These are phyloP conservation scores for Drosophila nebulosa DNA, from an alignment of 1,140 invertebrate genomes.

Conservation along the genomic window DNA sequence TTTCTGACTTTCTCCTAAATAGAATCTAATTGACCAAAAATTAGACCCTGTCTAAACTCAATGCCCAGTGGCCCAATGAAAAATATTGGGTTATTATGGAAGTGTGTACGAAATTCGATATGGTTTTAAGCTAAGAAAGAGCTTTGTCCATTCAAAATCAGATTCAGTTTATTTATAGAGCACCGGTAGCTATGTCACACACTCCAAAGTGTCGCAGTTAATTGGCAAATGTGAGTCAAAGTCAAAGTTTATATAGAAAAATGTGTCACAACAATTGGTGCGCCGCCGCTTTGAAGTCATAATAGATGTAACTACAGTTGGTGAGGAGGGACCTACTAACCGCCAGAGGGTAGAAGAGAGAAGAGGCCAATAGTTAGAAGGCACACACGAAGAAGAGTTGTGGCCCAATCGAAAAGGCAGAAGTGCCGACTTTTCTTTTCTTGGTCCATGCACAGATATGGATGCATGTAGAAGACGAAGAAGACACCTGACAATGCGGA, in stretches of 20 bases:
- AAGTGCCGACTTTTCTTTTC: neutral
- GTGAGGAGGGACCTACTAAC: neutral
- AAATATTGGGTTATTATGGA: too few species aligned
- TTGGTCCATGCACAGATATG: neutral
- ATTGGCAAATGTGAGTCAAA: conserved; percentile 79
- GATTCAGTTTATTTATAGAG: conserved; percentile 72
- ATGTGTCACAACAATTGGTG: conserved; percentile 74
- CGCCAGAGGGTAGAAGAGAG: too few species aligned
- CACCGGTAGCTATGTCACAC: conserved; percentile 62
- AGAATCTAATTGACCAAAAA: too few species aligned
- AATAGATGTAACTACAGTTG: conserved; percentile 55
- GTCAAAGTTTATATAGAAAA: conserved; percentile 57
- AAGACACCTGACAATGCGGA: conserved; percentile 57
- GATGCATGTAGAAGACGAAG: conserved; percentile 24
- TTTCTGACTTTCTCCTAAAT: too few species aligned
- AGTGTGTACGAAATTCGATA: conserved; percentile 27
- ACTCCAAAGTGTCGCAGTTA: conserved; percentile 77
- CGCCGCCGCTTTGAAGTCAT: conserved; percentile 76
- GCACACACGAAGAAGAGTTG: conserved; percentile 5
- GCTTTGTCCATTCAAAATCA: conserved; percentile 16
- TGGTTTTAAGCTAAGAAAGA: neutral
- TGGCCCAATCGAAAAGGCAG: neutral
- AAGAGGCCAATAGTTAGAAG: neutral
- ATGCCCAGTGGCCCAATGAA: too few species aligned
- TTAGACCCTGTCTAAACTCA: too few species aligned